Conservation (phyloP, 2,113 vertebrate genomes). For the Nycticorax nycticorax region DNA sequence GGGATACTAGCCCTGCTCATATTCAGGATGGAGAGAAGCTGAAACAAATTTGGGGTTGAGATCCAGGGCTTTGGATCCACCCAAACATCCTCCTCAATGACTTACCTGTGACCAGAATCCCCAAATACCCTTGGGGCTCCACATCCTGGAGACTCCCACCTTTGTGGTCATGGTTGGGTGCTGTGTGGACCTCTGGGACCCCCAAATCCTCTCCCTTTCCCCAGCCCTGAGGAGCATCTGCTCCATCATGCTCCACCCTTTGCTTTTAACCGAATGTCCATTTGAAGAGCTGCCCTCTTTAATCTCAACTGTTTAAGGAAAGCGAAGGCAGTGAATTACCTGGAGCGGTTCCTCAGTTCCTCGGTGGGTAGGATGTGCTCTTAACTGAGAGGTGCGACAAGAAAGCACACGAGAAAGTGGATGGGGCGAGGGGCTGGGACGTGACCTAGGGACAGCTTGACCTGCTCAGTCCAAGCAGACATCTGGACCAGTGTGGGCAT, state of each 20-base stretch:
- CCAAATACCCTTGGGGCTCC: neutral
- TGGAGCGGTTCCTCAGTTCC: rapidly evolving
- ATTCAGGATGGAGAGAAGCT: neutral
- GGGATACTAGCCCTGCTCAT: neutral
- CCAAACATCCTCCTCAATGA: too few relatives aligned
- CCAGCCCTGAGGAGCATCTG: neutral
- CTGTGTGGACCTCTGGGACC: neutral
- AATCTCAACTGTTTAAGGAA: neutral
- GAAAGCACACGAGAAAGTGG: neutral
- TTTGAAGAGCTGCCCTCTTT: neutral
- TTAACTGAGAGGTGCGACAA: neutral
- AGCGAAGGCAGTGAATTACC: neutral
- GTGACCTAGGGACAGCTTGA: neutral
- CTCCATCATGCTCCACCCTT: neutral
- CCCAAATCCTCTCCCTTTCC: neutral
- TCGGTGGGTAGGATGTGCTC: neutral
- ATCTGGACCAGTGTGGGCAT: neutral
- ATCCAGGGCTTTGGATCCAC: neutral
- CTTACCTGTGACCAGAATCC: neutral
- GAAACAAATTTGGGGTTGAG: neutral
- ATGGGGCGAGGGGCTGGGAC: neutral
- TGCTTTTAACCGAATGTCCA: neutral
- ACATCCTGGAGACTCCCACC: neutral
- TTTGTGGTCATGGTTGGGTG: neutral
- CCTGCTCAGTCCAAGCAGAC: neutral